Conservation (phyloP, 2,113 vertebrate genomes). For the Xenopus borealis region DNA sequence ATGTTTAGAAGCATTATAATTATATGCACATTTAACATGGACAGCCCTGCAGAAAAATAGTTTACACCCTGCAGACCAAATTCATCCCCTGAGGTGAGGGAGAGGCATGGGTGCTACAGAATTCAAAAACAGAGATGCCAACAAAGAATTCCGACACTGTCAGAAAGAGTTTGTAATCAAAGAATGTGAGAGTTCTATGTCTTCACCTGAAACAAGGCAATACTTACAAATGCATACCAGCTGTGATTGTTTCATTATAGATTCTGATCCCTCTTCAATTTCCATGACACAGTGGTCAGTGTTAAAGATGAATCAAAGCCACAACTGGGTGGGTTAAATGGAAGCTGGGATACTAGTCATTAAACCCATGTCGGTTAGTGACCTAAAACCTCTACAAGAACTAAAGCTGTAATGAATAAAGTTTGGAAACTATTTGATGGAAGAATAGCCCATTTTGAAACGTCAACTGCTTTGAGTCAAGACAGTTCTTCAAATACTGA, state of each 20-base stretch:
- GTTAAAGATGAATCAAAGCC: neutral
- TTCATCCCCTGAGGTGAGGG: neutral
- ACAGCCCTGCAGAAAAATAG: neutral
- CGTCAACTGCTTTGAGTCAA: no score
- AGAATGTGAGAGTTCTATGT: neutral
- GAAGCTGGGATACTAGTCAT: neutral
- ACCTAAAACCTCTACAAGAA: no score
- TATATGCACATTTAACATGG: constrained; percentile 30
- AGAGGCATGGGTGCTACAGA: neutral
- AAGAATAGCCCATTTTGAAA: no score
- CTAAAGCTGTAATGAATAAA: no score
- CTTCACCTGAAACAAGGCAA: neutral
- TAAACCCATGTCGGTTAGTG: no score
- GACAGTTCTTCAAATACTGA: no score
- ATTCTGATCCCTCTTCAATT: neutral
- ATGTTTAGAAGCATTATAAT: constrained; percentile 48
- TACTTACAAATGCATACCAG: neutral
- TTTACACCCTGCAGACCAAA: constrained; percentile 6
- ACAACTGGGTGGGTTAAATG: neutral
- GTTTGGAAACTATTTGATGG: no score
- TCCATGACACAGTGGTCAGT: neutral
- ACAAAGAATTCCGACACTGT: neutral
- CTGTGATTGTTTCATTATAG: neutral
- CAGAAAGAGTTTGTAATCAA: neutral
- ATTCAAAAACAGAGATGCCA: neutral